Evolutionary conservation across 2,113 vertebrate species (phyloP).

Genomic region (Chauna torquata): DNA sequence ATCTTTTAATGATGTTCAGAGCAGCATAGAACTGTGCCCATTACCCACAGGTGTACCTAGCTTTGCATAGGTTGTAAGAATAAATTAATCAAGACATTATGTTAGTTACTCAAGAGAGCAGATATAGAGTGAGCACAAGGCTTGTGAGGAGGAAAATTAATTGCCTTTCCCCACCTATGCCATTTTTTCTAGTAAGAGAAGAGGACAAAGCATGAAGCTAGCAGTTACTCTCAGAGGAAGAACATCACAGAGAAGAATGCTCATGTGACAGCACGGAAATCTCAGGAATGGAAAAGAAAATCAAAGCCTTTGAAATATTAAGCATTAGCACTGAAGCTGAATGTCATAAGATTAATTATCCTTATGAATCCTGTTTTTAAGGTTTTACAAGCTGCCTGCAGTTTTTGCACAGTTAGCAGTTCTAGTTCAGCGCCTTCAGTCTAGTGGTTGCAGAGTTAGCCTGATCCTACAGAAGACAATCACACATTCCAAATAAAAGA

Average conservation of each 20-base stretch:
- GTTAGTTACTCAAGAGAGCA: not conserved
- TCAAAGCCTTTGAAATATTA: not conserved
- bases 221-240: not conserved
- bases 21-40: not conserved
- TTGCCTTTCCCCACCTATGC: not conserved
- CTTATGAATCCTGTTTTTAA: not conserved
- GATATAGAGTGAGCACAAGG: not conserved
- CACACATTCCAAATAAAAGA: slow-evolving; percentile 35
- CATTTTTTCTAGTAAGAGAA: not conserved
- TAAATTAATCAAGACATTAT: not conserved
- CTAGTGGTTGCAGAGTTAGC: not conserved
- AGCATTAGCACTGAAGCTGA: not conserved
- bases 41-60: not conserved
- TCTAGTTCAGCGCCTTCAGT: not conserved
- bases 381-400: not conserved
- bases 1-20: not conserved
- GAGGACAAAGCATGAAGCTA: not conserved
- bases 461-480: not conserved
- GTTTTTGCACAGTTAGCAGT: not conserved
- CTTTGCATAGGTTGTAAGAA: not conserved
- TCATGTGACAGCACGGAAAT: not conserved
- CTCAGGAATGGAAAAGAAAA: not conserved
- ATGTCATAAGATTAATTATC: slow-evolving; percentile 4
- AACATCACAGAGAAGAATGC: not conserved
- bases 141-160: not conserved